These are phyloP conservation scores for Noctua fimbriata DNA, from an alignment of 2,888 invertebrate species.

Conservation along the genomic window DNA sequence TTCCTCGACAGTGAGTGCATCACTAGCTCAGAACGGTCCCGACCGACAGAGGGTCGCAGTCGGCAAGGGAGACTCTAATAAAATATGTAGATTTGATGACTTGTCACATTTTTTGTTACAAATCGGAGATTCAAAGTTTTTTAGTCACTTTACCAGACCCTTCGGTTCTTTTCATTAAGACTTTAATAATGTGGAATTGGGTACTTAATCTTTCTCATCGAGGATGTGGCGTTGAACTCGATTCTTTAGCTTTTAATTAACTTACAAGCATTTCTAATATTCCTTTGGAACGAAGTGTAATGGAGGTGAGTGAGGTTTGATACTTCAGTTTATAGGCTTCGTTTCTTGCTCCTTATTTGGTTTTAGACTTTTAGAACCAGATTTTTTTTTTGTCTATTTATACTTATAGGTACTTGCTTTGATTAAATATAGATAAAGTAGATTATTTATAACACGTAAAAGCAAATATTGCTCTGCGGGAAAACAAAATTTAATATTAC, in stretches of 20 bases:
- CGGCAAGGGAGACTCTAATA: constrained; percentile 87
- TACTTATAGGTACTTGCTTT: no score
- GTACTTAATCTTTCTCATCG: constrained; percentile 62
- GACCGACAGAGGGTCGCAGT: constrained; percentile 86
- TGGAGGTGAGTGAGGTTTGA: constrained; percentile 27
- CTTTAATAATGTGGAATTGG: constrained; percentile 75
- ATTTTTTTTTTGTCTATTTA: neutral
- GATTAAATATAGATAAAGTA: neutral
- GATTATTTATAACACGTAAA: neutral
- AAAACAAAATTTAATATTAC: neutral
- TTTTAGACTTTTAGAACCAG: constrained; percentile 1
- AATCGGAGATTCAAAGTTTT: constrained; percentile 89
- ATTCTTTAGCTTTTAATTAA: constrained; percentile 57
- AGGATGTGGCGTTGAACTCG: constrained; percentile 56
- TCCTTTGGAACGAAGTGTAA: constrained; percentile 45
- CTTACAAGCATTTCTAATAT: constrained; percentile 55
- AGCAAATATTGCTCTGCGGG: neutral
- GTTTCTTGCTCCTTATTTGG: constrained; percentile 13
- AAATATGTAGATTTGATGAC: constrained; percentile 91
- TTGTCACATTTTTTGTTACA: constrained; percentile 90
- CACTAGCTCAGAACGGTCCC: constrained; percentile 80
- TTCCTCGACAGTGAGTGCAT: constrained; percentile 65
- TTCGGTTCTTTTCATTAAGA: constrained; percentile 78
- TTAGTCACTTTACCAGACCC: constrained; percentile 80
- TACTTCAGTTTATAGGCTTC: constrained; percentile 33